A percentile compares a stretch with the other conserved stretches of the same genome.
phyloP scores from a whole-genome alignment of 2,113 vertebrate species.

The Syngnathus scovelli region DNA sequence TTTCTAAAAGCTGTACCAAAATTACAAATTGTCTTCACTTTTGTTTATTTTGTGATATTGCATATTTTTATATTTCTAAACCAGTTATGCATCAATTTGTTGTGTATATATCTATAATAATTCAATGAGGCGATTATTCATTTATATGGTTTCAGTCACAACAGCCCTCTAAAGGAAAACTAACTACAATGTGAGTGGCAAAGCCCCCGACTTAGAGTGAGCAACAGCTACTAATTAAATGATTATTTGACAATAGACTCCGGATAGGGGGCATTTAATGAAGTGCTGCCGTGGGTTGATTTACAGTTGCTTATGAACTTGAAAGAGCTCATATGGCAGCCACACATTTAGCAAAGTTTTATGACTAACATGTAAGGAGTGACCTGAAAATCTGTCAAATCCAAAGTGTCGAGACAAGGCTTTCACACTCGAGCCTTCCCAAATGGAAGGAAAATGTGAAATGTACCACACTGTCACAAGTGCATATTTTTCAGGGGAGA shows the following conservation, averaged over 20 bases:
- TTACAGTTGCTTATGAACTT: not conserved
- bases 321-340: not conserved
- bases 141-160: not conserved
- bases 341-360: constrained; percentile 10
- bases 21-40: not conserved
- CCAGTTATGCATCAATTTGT: not conserved
- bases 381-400: constrained; percentile 44
- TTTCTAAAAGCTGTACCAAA: not conserved
- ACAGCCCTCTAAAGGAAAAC: not conserved
- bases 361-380: constrained; percentile 19
- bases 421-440: constrained; percentile 36
- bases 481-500: constrained; percentile 58
- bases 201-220: not conserved
- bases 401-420: constrained; percentile 7
- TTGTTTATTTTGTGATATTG: not conserved
- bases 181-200: not conserved
- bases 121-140: not conserved
- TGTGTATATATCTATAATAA: not conserved
- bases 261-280: not conserved
- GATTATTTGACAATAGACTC: not conserved
- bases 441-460: constrained; percentile 64
- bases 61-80: not conserved
- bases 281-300: not conserved
- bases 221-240: not conserved
- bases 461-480: constrained; percentile 70